These are phyloP conservation scores for Atta colombica DNA, from an alignment of 1,140 invertebrate species.

Conservation along the genomic window DNA sequence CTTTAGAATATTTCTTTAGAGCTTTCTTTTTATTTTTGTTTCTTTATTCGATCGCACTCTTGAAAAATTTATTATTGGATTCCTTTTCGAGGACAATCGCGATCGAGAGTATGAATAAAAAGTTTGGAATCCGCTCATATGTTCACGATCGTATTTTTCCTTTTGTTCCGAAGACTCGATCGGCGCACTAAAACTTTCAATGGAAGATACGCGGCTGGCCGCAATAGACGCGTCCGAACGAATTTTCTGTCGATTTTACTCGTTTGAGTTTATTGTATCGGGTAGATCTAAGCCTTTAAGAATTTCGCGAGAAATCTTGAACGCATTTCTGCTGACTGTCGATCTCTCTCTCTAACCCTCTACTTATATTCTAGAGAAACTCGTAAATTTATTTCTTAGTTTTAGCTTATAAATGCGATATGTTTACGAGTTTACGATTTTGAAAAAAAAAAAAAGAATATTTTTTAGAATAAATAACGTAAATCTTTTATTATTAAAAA, in stretches of 20 bases:
- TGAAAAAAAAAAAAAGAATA: neutral
- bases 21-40: constrained; percentile 25
- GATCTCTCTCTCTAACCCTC: neutral
- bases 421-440: constrained; percentile 12
- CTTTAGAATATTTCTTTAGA: constrained; percentile 14
- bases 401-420: neutral
- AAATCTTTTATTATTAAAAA: neutral
- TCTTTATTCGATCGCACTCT: constrained; percentile 7
- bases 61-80: constrained; percentile 45
- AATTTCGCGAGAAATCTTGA: constrained; percentile 49
- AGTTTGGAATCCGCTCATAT: constrained; percentile 51
- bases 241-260: constrained; percentile 51
- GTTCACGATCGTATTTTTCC: constrained; percentile 39
- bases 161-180: constrained; percentile 46
- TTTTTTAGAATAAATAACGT: neutral
- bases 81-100: constrained; percentile 34
- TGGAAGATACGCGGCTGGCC: constrained; percentile 32
- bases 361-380: neutral
- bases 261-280: constrained; percentile 46
- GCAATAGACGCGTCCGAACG: constrained; percentile 37
- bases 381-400: constrained; percentile 38
- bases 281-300: constrained; percentile 25
- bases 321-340: constrained; percentile 52
- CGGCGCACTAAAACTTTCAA: constrained; percentile 47
- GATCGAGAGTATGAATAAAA: constrained; percentile 55